These are phyloP conservation scores for Ctenodactylus gundi DNA, from an alignment of 2,113 vertebrate species.

Conservation along the genomic window DNA sequence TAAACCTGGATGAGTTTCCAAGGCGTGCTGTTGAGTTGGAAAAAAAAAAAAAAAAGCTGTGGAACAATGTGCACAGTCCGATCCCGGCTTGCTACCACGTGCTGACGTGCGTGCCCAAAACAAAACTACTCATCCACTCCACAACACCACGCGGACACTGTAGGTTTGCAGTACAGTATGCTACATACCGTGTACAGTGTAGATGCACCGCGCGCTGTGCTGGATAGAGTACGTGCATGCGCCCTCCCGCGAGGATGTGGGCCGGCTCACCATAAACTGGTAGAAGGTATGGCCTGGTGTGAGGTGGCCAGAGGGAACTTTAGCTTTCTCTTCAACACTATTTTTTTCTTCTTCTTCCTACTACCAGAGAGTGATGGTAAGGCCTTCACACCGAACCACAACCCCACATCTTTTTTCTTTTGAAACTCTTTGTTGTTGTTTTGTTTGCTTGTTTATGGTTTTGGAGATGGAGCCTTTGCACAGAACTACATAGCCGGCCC, in stretches of 20 bases:
- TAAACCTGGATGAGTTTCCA: slow-evolving; percentile 53
- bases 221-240: no score
- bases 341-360: neutral
- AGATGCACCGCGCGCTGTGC: no score
- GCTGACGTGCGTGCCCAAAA: slow-evolving; percentile 47
- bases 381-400: neutral
- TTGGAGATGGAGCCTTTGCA: neutral
- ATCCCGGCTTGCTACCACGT: slow-evolving; percentile 50
- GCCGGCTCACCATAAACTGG: neutral
- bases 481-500: neutral
- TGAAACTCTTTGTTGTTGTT: neutral
- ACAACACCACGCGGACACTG: neutral
- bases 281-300: neutral
- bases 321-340: neutral
- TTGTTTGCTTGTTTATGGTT: neutral
- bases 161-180: neutral
- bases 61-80: slow-evolving; percentile 41
- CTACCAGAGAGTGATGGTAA: neutral
- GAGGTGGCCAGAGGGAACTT: neutral
- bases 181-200: no score
- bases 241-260: neutral
- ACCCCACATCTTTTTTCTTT: neutral
- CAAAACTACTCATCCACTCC: slow-evolving; percentile 49
- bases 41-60: slow-evolving; percentile 56
- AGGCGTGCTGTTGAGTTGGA: slow-evolving; percentile 59